Evolutionary conservation across 2,113 vertebrate genomes (phyloP).

Genomic region (Clarias gariepinus): DNA sequence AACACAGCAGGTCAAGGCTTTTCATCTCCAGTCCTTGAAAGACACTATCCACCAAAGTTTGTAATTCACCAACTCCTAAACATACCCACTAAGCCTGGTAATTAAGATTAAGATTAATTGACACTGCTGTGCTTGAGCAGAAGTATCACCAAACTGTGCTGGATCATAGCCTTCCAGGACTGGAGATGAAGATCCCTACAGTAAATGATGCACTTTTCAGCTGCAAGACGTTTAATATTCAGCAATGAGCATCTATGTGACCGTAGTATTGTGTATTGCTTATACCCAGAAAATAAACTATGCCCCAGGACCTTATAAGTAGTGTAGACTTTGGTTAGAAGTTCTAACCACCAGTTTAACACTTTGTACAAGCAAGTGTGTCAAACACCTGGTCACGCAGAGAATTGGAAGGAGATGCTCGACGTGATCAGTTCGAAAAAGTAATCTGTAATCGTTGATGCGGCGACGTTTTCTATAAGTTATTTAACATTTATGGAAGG

Average conservation of each 20-base stretch:
- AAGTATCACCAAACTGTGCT: no score
- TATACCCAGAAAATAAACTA: not conserved
- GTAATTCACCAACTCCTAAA: no score
- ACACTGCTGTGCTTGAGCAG: no score
- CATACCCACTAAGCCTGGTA: no score
- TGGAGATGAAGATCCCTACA: not conserved
- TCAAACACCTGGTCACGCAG: not conserved
- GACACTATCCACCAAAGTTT: no score
- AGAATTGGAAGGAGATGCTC: not conserved
- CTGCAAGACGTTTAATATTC: not conserved
- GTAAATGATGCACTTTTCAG: not conserved
- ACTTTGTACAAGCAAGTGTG: not conserved
- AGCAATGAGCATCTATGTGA: not conserved
- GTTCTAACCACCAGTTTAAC: not conserved
- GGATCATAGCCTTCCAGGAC: no score
- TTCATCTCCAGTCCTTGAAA: no score
- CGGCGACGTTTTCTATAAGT: not conserved
- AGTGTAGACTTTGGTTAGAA: not conserved
- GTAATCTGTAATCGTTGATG: not conserved
- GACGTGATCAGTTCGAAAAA: not conserved
- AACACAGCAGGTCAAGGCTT: not conserved
- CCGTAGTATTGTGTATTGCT: not conserved
- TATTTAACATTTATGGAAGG: not conserved
- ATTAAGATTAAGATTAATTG: no score
- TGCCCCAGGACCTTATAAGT: not conserved